Evolutionary conservation across 1,140 invertebrate species (phyloP).

Genomic region (Trypoxylus dichotomus): DNA sequence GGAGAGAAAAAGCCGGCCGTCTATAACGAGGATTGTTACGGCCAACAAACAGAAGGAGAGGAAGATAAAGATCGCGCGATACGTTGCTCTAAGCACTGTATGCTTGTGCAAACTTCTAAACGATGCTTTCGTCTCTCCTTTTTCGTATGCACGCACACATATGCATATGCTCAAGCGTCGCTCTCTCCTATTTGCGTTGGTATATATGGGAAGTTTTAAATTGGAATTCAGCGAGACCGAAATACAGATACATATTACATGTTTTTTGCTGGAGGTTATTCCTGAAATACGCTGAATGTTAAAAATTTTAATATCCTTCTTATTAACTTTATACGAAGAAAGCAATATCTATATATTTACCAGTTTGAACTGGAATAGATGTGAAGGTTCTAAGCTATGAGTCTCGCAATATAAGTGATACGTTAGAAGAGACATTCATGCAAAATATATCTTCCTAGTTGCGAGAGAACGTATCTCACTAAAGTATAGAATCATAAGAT

Average conservation of each 20-base stretch:
- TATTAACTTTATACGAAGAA: slow-evolving; percentile 4
- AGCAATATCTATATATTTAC: neutral
- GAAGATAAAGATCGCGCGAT: slow-evolving; percentile 13
- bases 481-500: no score
- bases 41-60: neutral
- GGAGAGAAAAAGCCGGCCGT: slow-evolving; percentile 26
- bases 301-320: neutral
- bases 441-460: no score
- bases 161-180: neutral
- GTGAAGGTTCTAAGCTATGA: no score
- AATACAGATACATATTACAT: neutral
- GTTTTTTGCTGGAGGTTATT: neutral
- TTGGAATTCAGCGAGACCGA: slow-evolving; percentile 32
- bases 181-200: slow-evolving; percentile 36
- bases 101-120: neutral
- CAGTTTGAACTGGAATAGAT: neutral
- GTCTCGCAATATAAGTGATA: no score
- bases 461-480: no score
- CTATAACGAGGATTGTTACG: slow-evolving; percentile 24
- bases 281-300: neutral
- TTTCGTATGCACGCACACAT: slow-evolving; percentile 28
- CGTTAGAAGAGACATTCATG: no score
- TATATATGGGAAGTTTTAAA: slow-evolving; percentile 44
- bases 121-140: slow-evolving; percentile 36
- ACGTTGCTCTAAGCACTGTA: slow-evolving; percentile 26